Evolutionary conservation across 2,797 vertebrate species (phyloP), one percentile per base, ranked within the genome.

Genomic region (Limnodromus scolopaceus): DNA sequence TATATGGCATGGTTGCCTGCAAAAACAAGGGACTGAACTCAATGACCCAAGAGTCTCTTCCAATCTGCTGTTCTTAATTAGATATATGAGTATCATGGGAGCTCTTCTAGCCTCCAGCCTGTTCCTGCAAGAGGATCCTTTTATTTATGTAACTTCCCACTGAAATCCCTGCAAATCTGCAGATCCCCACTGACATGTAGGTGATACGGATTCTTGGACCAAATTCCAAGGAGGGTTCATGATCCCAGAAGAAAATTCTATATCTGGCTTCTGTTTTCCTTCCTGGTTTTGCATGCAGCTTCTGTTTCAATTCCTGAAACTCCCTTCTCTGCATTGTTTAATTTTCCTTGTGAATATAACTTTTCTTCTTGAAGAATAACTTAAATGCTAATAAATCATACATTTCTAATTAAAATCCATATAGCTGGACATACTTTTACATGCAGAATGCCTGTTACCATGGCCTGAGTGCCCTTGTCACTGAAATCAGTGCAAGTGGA

Each of bases 1-100:
- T 95, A 89, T 74, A 82, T 96, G 86, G 63, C 92, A 82, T 84
- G 66, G 39, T 36, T 96, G 90, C 93, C 88, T 95, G 93, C 86
- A 95, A 95, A 96, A 97, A 96, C 90, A 97, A 93, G 92, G 90
- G 86, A 84, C 94, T 96, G 93, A 97, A 97, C 94, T 96, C 74
- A 66, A 2, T 38, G 88, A 96, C 94, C 96, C 88, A 93, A 94
- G 46, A 97, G 93, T 94, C 88, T 51, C 55, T 96, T 96, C 93
- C 96, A 97, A 65, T 96, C 63, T 94, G 93, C 96, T 97, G 96
- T 96, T 96, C 88, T 92, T 96, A 93, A 96, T 96, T 97, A 97
- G 94, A 92, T 76, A 16, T 76, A 95, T 76, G 92, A 96, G 87
- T 88, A 70, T 90, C 89, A 95, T 84, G 96, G 94, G 95, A 96